A percentile compares a stretch with the other conserved stretches of the same genome.
phyloP scores from a whole-genome alignment of 2,113 vertebrate species.

The Anguilla japonica region DNA sequence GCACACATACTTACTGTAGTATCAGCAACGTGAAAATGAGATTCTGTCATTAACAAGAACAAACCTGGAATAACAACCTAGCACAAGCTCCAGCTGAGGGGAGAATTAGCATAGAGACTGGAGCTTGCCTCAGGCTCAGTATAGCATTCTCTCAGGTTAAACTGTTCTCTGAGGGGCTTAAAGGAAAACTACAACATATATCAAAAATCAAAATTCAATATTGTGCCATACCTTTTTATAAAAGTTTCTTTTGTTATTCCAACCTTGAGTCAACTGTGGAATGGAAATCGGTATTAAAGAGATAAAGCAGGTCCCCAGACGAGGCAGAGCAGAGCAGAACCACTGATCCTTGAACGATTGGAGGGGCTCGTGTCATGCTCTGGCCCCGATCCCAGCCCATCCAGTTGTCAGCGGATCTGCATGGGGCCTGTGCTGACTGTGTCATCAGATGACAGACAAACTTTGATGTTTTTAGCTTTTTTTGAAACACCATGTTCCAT shows the following conservation, averaged over 20 bases:
- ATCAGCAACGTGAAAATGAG: slow-evolving; percentile 39
- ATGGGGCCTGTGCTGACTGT: neutral
- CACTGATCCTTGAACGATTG: neutral
- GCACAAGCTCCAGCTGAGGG: slow-evolving; percentile 24
- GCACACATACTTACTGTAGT: slow-evolving; percentile 38
- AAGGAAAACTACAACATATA: slow-evolving; percentile 1
- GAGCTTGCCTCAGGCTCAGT: slow-evolving; percentile 27
- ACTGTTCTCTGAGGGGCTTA: slow-evolving; percentile 43
- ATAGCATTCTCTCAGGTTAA: slow-evolving; percentile 29
- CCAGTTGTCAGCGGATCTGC: neutral
- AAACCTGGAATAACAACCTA: slow-evolving; percentile 31
- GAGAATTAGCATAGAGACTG: slow-evolving; percentile 52
- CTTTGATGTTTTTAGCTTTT: no score
- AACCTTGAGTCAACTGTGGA: neutral
- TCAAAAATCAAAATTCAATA: neutral
- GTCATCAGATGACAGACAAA: neutral
- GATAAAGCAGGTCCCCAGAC: neutral
- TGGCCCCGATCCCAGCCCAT: neutral
- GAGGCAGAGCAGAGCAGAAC: neutral
- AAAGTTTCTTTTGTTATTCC: neutral
- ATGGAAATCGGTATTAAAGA: neutral
- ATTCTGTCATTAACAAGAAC: slow-evolving; percentile 50
- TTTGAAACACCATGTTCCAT: no score
- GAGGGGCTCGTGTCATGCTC: neutral
- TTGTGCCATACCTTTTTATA: neutral